Conservation (phyloP, 2,113 vertebrate species). For the Pelmatolapia mariae region DNA sequence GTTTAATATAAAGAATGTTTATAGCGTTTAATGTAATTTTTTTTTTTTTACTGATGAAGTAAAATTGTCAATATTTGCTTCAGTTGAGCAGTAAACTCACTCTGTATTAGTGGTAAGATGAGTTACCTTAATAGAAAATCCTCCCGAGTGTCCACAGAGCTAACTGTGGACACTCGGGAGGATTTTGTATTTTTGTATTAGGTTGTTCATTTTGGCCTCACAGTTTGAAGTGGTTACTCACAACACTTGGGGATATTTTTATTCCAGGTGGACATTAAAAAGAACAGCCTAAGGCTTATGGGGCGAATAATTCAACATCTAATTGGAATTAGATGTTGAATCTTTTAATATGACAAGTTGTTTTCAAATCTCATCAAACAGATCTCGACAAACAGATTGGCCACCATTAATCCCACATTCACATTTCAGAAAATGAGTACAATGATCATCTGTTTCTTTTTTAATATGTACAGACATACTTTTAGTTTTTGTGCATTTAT, state of each 20-base stretch:
- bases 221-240: background rate
- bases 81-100: background rate
- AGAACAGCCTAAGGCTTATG: background rate
- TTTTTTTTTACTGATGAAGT: rapidly evolving
- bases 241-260: background rate
- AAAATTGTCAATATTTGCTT: background rate
- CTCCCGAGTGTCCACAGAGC: background rate
- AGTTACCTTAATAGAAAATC: rapidly evolving
- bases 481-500: background rate
- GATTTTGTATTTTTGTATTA: background rate
- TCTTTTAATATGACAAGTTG: background rate
- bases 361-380: background rate
- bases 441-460: background rate
- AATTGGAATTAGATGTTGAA: background rate
- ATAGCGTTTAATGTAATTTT: background rate
- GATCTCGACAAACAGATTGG: background rate
- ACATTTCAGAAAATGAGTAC: background rate
- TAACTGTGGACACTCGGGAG: background rate
- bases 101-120: background rate
- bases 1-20: background rate
- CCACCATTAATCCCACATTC: background rate
- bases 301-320: rapidly evolving
- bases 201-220: background rate
- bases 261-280: background rate
- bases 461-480: background rate